Conservation (phyloP, 2,888 invertebrate genomes). For the Adelphocoris suturalis region DNA sequence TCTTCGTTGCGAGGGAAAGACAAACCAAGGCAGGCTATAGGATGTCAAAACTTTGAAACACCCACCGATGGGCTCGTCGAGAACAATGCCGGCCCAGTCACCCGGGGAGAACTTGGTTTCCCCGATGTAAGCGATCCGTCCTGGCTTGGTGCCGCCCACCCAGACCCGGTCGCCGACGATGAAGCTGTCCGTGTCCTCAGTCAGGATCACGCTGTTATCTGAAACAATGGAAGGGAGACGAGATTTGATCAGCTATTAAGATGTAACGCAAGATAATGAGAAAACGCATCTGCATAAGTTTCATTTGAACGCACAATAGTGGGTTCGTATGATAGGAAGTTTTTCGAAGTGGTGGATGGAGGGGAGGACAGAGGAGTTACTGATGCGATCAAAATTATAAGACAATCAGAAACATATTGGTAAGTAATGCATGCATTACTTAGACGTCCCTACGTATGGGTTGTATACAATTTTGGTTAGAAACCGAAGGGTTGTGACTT, state of each 20-base stretch:
- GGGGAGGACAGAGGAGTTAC: too few relatives aligned
- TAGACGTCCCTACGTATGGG: too few relatives aligned
- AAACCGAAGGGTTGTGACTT: too few relatives aligned
- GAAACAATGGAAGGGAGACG: slow-evolving; percentile 77
- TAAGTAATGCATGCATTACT: too few relatives aligned
- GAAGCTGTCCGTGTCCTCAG: slow-evolving; percentile 95
- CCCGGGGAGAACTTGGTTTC: slow-evolving; percentile 98
- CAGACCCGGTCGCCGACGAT: slow-evolving; percentile 96
- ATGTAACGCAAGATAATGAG: not conserved
- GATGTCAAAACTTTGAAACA: slow-evolving; percentile 54
- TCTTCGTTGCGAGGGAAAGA: not conserved
- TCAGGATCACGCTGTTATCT: slow-evolving; percentile 92
- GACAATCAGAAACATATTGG: too few relatives aligned
- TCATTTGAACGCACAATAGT: too few relatives aligned
- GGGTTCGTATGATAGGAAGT: too few relatives aligned
- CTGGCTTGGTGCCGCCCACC: slow-evolving; percentile 95
- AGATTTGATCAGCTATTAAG: not conserved
- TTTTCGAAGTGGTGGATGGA: too few relatives aligned
- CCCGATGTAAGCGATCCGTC: slow-evolving; percentile 95
- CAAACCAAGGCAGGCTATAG: not conserved
- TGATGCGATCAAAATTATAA: too few relatives aligned
- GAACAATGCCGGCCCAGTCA: slow-evolving; percentile 98
- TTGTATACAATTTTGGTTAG: too few relatives aligned
- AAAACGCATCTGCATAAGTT: slow-evolving; percentile 12
- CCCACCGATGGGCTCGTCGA: slow-evolving; percentile 95